Base-by-base conservation (phyloP, 1,140 invertebrate genomes). In the Dolichoris vasculosae region DNA sequence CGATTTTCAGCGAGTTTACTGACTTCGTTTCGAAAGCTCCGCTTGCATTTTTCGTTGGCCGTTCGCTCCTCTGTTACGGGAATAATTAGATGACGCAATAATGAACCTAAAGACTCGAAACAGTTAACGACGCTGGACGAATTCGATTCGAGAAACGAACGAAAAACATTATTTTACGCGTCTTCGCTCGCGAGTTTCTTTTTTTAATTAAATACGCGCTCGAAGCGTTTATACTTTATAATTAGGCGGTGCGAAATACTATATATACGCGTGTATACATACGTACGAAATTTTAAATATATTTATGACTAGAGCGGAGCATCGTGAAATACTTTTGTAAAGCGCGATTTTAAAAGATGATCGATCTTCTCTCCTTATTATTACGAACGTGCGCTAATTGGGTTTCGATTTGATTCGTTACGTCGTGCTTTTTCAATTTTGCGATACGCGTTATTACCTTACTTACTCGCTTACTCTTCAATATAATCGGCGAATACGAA, bases 51-150 rank as follows among this genome's bases (percentile, higher is more conserved):
- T 35, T 67, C 64, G 64, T 15, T 15, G 35, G 9, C 67, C 15
- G 20, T 17, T 67, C 20, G 38, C 30, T 26, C 38, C 23, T 17
- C 69, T 26, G 38, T 38, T 43, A 38, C 43, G 69, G 40, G 23
- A 73, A 73, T 43, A 43, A 73, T 73, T 43, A 73, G 26, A n/a
- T 73, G 69, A 73, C 23, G 69, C n/a, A n/a, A n/a, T 43, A 73
- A 73, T 6, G 20, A 73, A 26, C 55, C 26, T 0, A n/a, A 73
- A 43, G 40, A 20, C 23, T n/a, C 9, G 6, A 43, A 73, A 43
- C 20, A 17, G 23, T 40, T 7, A 69, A 35, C 17, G 64, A 69
- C 13, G 64, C 64, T n/a, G 38, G 32, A 32, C 32, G 30, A 69
- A 69, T 69, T 9, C 30, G 38, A 11, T 17, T 38, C 64, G 64